Conservation (phyloP, 2,888 invertebrate genomes). For the Hemaris fuciformis region DNA sequence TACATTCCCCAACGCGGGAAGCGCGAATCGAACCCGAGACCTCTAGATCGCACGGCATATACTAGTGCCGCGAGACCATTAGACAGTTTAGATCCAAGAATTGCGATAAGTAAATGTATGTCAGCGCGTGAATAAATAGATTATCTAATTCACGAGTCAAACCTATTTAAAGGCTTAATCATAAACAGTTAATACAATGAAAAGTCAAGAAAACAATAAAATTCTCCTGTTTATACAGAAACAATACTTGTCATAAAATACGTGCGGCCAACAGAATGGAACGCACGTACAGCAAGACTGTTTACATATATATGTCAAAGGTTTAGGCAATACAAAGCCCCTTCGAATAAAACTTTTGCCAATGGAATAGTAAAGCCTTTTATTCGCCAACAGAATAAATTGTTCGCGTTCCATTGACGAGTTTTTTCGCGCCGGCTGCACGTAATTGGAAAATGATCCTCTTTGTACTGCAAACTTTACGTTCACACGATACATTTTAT, state of each 20-base stretch:
- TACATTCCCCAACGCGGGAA: no score
- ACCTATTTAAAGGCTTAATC: no score
- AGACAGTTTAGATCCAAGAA: no score
- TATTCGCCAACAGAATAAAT: slow-evolving; percentile 57
- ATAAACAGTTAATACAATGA: no score
- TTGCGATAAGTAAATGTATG: no score
- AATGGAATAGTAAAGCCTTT: slow-evolving; percentile 43
- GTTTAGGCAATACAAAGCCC: slow-evolving; percentile 34
- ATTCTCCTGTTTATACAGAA: no score
- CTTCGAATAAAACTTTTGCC: slow-evolving; percentile 37
- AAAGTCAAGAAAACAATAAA: no score
- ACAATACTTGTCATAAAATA: background rate
- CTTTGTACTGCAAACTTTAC: slow-evolving; percentile 11
- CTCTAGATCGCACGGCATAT: no score
- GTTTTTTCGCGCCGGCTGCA: slow-evolving; percentile 32
- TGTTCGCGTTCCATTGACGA: slow-evolving; percentile 47
- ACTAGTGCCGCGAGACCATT: no score
- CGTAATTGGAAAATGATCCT: slow-evolving; percentile 53
- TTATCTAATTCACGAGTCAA: no score
- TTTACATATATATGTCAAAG: background rate
- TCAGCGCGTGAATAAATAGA: no score
- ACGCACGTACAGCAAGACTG: background rate
- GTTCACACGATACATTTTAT: slow-evolving; percentile 4
- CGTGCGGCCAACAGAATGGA: background rate
- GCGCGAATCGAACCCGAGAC: no score